Base-by-base conservation (phyloP, 2,113 vertebrate species). In the Eulacestoma nigropectus region DNA sequence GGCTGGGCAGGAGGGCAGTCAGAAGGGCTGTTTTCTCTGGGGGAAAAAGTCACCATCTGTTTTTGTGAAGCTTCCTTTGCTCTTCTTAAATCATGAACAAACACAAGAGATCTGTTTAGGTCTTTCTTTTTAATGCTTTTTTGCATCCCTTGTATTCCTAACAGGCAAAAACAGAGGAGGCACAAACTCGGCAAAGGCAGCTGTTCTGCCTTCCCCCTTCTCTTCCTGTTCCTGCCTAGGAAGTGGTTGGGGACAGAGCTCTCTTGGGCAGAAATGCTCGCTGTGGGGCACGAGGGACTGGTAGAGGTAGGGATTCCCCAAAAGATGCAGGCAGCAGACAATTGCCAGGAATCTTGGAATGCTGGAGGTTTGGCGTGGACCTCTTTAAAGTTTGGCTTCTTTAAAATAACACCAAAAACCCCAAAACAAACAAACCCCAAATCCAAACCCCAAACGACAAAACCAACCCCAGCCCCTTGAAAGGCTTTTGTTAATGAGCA, bases 181-280 rank as follows among this genome's bases (percentile, higher is more conserved):
- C 64, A 13, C 22, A 30, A 23, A 12, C 37, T 23, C 22, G 9
- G 47, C 2, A 3, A 7, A 73, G 52, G 25, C 53, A 30, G 64
- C 23, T 32, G 17, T 20, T 62, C 16, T 0, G 0, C 72, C 57
- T 62, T 53, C 13, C 27, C 21, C 29, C 25, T 50, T 19, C 62
- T 20, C 9, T 1, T 7, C 22, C 8, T 10, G 13, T 5, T 25
- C 30, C 30, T 13, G 37, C 37, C 35, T 19, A 8, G 73, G 72
- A 20, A 23, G 60, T 19, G 13, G 32, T 0, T 7, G 69, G 35
- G 23, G 44, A n/a, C 29, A 19, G 50, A 72, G 65, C 11, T 39
- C 2, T 0, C 47, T 8, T 17, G 55, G 62, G 49, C 57, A 14
- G 39, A 8, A 33, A 4, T 25, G 41, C 52, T 68, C 47, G 17